phyloP scores from a whole-genome alignment of 1,140 invertebrate species.

The Stegodyphus dumicola region DNA sequence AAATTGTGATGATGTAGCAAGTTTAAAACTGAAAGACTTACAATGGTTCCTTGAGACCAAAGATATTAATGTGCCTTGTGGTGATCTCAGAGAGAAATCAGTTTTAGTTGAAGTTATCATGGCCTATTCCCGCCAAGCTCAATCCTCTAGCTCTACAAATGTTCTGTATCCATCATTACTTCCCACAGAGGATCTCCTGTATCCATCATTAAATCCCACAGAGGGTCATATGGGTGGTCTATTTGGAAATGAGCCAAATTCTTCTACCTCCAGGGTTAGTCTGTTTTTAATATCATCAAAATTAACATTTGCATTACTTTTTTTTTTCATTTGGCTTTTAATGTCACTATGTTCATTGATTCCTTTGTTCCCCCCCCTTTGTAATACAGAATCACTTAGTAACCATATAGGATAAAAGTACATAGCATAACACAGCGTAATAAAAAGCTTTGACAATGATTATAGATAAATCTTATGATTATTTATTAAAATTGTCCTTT shows the following conservation, averaged over 20 bases:
- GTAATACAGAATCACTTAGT: too few species aligned
- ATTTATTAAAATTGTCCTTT: too few species aligned
- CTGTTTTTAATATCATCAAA: too few species aligned
- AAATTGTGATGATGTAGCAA: slow-evolving; percentile 25
- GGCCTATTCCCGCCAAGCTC: slow-evolving; percentile 25
- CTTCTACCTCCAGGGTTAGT: too few species aligned
- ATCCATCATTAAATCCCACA: not conserved
- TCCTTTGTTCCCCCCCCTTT: too few species aligned
- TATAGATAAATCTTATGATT: too few species aligned
- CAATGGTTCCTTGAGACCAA: slow-evolving; percentile 44
- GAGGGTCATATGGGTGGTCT: not conserved
- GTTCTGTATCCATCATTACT: not conserved
- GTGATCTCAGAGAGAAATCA: slow-evolving; percentile 33
- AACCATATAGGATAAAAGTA: too few species aligned
- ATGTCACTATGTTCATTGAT: too few species aligned
- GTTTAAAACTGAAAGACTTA: slow-evolving; percentile 26
- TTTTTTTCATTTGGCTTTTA: too few species aligned
- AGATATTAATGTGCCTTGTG: slow-evolving; percentile 29
- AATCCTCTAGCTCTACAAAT: not conserved
- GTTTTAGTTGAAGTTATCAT: slow-evolving; percentile 42
- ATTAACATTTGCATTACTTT: too few species aligned
- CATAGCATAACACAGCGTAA: too few species aligned
- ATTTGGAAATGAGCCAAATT: not conserved
- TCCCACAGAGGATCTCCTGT: not conserved
- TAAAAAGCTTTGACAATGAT: too few species aligned